Base-by-base conservation (phyloP, 1,140 invertebrate species). In the Phymastichus coffea region DNA sequence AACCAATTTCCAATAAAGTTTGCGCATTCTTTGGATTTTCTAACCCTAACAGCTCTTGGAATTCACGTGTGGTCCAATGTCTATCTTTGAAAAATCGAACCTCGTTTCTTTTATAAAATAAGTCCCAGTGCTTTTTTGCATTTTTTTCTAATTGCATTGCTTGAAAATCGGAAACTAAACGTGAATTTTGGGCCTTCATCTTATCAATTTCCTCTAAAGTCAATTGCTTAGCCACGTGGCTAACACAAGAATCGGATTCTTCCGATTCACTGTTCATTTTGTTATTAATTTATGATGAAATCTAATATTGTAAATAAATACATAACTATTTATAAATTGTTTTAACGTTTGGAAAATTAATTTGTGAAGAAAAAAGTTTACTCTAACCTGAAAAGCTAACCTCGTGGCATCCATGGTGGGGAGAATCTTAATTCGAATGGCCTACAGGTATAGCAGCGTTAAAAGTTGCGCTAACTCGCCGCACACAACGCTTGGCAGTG, bases 1-100 rank as follows among this genome's bases (percentile, higher is more conserved):
- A 99, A 0, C 97, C 97, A 19, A 98, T 85, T 82, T 99, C 96
- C 9, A 98, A 77, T 26, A 89, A 81, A 2, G 81, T 72, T 17
- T n/a, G 17, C 6, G 72, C 63, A 47, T 82, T 74, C 4, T 78
- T 75, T 33, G 75, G 72, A 52, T 78, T 73, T 30, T 54, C 64
- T 51, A 69, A 46, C 44, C 71, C 70, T 15, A 82, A 53, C 14
- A 99, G 79, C 75, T 98, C 95, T 64, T 87, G 72, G 80, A 99
- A 98, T 79, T 99, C 97, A 69, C 93, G 82, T 52, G 87, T 92
- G 3, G 94, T 98, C 97, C 97, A 99, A 75, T 98, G 94, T 17
- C 97, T 84, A 79, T 99, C 95, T 80, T 95, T 95, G 74, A 98
- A 99, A 73, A 99, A 99, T 65, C 88, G 83, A 0, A 85, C 89